Evolutionary conservation across 2,888 invertebrate genomes (phyloP), one percentile per base, ranked within the genome.

Genomic region (Thera obeliscata): DNA sequence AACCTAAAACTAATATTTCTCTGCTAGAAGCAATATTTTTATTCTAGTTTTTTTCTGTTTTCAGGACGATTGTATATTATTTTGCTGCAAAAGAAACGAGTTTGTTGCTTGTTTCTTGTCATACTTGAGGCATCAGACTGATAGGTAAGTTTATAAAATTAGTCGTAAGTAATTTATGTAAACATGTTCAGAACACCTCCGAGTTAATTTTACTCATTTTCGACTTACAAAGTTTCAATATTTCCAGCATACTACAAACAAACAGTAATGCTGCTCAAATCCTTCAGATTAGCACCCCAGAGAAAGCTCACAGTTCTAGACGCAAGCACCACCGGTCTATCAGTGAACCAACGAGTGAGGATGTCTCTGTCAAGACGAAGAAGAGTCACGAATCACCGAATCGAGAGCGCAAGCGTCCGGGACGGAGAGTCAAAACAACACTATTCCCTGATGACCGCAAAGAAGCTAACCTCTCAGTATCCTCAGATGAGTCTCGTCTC

Each of bases 81-180:
- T 84, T 60, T 87, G 90, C 76, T 91, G 89, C 72, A 88, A 85
- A 71, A 87, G 82, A 72, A 88, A 81, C 63, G 95, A 95, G 72
- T 95, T 95, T 82, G 94, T 94, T 46, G 86, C 94, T n/a, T 94
- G 92, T 80, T 95, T 94, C 80, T 81, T 95, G 69, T 92, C 94
- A 36, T 94, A 91, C 79, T 78, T 95, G 71, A 88, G 95, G 58
- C 92, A 85, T 74, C 94, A 94, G 78, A 95, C 95, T 49, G 94
- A 94, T 69, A 86, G 87, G 87, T 94, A 86, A 83, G 87, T 52
- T 2, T 9, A 46, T 38, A 22, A n/a, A n/a, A 22, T 22, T 22
- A 22, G 22, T 22, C 22, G 22, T 22, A 22, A 22, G 22, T 22
- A 22, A 22, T 22, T 22, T 22, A 22, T 12, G 22, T 50, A 50